Evolutionary conservation across 1,140 invertebrate genomes (phyloP), one percentile per base, ranked within the genome.

Genomic region (Grapholita molesta): DNA sequence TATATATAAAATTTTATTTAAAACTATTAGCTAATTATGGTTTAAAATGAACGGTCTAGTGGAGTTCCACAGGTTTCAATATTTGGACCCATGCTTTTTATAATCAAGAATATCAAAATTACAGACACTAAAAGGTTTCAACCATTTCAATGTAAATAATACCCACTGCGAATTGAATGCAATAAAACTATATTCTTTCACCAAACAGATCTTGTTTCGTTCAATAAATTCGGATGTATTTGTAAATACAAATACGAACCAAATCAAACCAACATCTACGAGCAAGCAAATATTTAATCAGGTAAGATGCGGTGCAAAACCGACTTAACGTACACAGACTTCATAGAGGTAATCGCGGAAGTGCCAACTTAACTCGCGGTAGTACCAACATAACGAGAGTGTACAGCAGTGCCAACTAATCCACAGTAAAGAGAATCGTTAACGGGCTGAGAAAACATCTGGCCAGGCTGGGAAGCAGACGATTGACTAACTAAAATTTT

Each of bases 391-490:
- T 38, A 0, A 38, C 3, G 3, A 30, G 35, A 15, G 35, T 11
- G 35, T 15, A 38, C 35, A 38, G 35, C 21, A 48, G 8, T 15
- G 25, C 25, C 24, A 28, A 25, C 12, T 57, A n/a, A 8, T 9
- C 12, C 6, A 15, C 42, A 25, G 55, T 61, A 61, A 32, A 61
- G n/a, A n/a, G 55, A 28, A 28, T 28, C 28, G 15, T 61, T 61
- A 61, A 61, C 12, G 5, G 18, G 5, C 55, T 25, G 55, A 61
- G 55, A 57, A 57, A 57, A 28, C 55, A 32, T 61, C 55, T 61
- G 55, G 55, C 24, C 11, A 0, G 24, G 24, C 6, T 3, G 15
- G 12, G 0, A 28, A 61, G 55, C 53, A 15, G 42, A 52, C 12
- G 12, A 30, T 61, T 9, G 55, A 32, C 55, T 61, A 15, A 32